These are phyloP conservation scores for Glandiceps talaboti DNA, from an alignment of 53 echinoderm and acorn worm species.

Conservation along the genomic window DNA sequence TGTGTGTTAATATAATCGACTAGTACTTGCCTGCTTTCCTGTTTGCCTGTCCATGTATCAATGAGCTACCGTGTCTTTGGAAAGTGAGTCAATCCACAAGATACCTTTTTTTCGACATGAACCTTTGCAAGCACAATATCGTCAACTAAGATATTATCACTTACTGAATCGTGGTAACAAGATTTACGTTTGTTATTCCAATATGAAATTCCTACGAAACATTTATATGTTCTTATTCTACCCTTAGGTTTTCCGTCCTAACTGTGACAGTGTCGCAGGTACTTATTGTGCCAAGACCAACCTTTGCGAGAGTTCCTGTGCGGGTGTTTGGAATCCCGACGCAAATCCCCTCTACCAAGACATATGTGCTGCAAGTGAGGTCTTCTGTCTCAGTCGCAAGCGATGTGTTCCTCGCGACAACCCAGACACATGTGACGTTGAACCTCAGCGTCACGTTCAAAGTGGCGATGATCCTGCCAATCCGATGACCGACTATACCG, in stretches of 20 bases:
- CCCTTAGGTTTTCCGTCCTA: background rate
- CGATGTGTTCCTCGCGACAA: slow-evolving; percentile 8
- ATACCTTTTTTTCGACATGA: too few species aligned
- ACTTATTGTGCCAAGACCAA: background rate
- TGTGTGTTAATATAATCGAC: too few species aligned
- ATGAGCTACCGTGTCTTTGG: too few species aligned
- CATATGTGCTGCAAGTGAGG: background rate
- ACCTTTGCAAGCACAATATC: too few species aligned
- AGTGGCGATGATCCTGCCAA: background rate
- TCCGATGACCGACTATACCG: background rate
- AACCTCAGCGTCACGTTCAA: background rate
- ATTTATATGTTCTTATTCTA: too few species aligned
- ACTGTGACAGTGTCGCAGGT: background rate
- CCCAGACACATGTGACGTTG: background rate
- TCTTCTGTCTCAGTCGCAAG: background rate
- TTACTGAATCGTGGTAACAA: too few species aligned
- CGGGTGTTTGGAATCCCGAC: background rate
- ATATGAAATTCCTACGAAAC: too few species aligned
- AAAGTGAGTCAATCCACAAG: too few species aligned
- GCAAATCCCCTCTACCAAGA: background rate
- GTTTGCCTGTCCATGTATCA: too few species aligned
- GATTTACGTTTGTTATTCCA: too few species aligned
- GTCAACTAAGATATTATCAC: too few species aligned
- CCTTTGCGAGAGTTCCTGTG: background rate
- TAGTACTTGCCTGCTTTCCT: too few species aligned